Base-by-base conservation (phyloP, 2,888 invertebrate genomes). In the Ephialtes manifestator region DNA sequence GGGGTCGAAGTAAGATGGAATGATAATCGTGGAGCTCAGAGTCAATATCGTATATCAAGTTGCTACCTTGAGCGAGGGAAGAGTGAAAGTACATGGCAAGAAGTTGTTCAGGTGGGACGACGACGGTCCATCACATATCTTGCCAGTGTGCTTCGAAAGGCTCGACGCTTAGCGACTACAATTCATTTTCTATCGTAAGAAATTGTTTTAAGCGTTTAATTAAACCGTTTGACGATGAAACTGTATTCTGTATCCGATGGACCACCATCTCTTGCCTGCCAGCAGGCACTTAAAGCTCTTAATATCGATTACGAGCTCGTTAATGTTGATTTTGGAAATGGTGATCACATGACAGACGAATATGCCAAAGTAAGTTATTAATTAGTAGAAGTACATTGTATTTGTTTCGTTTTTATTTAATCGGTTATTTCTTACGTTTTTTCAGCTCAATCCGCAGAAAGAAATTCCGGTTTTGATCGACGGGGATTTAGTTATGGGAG, bases 401-500 rank as follows among this genome's bases (percentile, higher is more conserved):
- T 60, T 67, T 53, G 28, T 48, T 46, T 1, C 10, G 2, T 15
- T 39, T 68, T 65, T 53, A 65, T 81, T 88, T 88, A 89, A 89
- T 53, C 90, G 88, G 90, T 77, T 51, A 46, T 63, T 43, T 46
- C 88, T 88, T 89, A 88, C 91, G 89, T 88, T 90, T 90, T 94
- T 95, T 71, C 93, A 97, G 97, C 95, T 96, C 94, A 97, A 97
- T 94, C 97, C 97, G 0, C 97, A 97, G 94, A 97, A 96, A 92
- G 97, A 97, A 93, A 97, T 97, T 90, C 96, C 97, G 0, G 96
- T 97, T 1, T 92, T 98, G 79, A 97, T 97, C 86, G 98, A 98
- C 91, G 95, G 97, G 89, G 97, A 97, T 28, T 97, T 98, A 92
- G 95, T 95, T 87, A 94, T 98, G 74, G 96, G 97, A 88, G 98